A percentile compares a stretch with the other conserved stretches of the same genome.
phyloP scores from a whole-genome alignment of 2,113 vertebrate genomes.

The Proterorhinus semilunaris region DNA sequence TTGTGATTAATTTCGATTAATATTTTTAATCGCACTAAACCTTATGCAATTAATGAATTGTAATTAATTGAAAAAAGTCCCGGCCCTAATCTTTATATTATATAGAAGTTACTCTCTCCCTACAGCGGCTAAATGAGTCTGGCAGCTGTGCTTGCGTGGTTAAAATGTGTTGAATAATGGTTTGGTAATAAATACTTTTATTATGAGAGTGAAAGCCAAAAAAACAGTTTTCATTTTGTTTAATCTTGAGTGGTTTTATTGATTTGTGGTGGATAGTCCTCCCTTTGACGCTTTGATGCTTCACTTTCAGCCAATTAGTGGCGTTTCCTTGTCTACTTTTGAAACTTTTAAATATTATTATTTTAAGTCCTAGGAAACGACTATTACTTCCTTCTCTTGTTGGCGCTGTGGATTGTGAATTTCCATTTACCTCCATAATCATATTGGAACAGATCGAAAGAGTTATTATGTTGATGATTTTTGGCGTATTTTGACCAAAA shows the following conservation, averaged over 20 bases:
- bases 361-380: background rate
- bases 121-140: too few relatives aligned
- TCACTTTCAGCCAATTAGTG: background rate
- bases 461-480: too few relatives aligned
- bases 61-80: too few relatives aligned
- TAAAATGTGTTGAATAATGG: too few relatives aligned
- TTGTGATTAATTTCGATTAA: too few relatives aligned
- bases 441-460: background rate
- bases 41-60: too few relatives aligned
- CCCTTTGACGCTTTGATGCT: background rate
- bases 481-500: too few relatives aligned
- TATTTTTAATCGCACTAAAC: too few relatives aligned
- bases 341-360: background rate
- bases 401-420: background rate
- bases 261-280: background rate
- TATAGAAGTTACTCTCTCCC: too few relatives aligned
- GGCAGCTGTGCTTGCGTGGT: too few relatives aligned
- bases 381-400: background rate
- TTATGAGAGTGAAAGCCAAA: background rate
- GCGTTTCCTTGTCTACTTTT: background rate
- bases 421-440: background rate
- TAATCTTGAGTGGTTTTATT: background rate
- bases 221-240: background rate
- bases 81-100: too few relatives aligned
- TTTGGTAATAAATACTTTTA: too few relatives aligned